phyloP scores from a whole-genome alignment of 2,797 vertebrate genomes.

The Lithobates pipiens region DNA sequence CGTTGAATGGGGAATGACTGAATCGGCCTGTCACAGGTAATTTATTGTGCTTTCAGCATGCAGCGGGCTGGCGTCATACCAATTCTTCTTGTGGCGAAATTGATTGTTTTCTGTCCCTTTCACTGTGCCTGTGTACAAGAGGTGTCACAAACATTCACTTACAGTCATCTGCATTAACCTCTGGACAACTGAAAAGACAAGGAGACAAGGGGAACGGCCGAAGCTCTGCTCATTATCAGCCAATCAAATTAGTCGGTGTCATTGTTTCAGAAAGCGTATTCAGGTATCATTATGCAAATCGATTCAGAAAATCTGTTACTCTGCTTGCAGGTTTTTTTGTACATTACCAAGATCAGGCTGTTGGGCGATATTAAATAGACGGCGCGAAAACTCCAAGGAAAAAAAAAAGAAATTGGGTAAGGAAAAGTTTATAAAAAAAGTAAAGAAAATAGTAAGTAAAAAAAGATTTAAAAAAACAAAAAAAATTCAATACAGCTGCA shows the following conservation, averaged over 20 bases:
- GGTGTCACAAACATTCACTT: constrained; percentile 58
- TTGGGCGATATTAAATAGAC: background rate
- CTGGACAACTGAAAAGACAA: constrained; percentile 23
- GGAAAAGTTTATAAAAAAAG: background rate
- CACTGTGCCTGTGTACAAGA: constrained; percentile 27
- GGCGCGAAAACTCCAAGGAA: background rate
- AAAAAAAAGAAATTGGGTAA: background rate
- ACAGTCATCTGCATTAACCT: constrained; percentile 54
- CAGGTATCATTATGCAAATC: constrained; percentile 22
- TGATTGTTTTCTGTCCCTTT: constrained; percentile 54
- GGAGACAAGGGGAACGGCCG: background rate
- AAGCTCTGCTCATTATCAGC: constrained; percentile 8
- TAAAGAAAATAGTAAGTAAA: background rate
- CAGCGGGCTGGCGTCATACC: constrained; percentile 34
- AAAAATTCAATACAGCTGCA: no score
- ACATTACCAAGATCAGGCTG: background rate
- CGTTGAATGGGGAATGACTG: constrained; percentile 32
- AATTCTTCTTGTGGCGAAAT: constrained; percentile 51
- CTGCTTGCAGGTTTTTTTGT: background rate
- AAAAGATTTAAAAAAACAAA: no score
- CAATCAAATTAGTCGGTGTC: constrained; percentile 20
- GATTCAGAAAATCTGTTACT: background rate
- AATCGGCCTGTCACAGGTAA: constrained; percentile 47
- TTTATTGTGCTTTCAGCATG: constrained; percentile 45
- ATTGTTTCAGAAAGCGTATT: background rate